These are phyloP conservation scores for Graphium colonna DNA, from an alignment of 2,888 invertebrate species.

Conservation along the genomic window DNA sequence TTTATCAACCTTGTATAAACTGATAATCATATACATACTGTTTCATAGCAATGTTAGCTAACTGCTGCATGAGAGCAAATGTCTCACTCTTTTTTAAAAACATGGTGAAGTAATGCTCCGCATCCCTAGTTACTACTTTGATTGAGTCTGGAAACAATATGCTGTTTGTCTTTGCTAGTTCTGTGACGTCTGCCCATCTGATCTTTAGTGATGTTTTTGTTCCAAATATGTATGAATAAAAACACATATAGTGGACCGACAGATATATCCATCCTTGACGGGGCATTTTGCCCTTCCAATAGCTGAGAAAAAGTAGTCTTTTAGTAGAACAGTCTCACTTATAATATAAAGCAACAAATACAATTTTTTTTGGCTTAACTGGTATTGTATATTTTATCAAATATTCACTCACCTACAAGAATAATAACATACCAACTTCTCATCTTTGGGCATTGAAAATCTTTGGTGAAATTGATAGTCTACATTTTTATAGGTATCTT, in stretches of 20 bases:
- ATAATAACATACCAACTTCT: slow-evolving; percentile 97
- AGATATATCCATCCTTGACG: slow-evolving; percentile 98
- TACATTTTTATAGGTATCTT: slow-evolving; percentile 90
- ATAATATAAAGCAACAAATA: slow-evolving; percentile 14
- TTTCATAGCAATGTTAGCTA: slow-evolving; percentile 98
- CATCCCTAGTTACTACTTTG: slow-evolving; percentile 90
- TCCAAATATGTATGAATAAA: slow-evolving; percentile 96
- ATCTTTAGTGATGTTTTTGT: slow-evolving; percentile 93
- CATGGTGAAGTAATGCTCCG: slow-evolving; percentile 94
- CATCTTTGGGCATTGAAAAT: slow-evolving; percentile 95
- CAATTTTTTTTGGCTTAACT: too few species aligned
- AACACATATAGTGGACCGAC: slow-evolving; percentile 97
- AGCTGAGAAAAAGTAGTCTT: slow-evolving; percentile 75
- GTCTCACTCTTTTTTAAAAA: slow-evolving; percentile 94
- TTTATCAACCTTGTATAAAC: too few species aligned
- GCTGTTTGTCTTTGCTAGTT: slow-evolving; percentile 87
- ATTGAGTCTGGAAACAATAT: slow-evolving; percentile 92
- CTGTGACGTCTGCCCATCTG: slow-evolving; percentile 94
- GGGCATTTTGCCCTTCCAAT: slow-evolving; percentile 95
- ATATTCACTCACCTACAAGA: slow-evolving; percentile 89
- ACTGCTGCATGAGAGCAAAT: slow-evolving; percentile 94
- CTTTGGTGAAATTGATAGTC: slow-evolving; percentile 91
- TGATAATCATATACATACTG: too few species aligned
- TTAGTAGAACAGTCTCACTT: background rate
- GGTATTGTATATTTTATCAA: too few species aligned